These are phyloP conservation scores for Eonycteris spelaea DNA, from an alignment of 2,113 vertebrate species.

Conservation along the genomic window DNA sequence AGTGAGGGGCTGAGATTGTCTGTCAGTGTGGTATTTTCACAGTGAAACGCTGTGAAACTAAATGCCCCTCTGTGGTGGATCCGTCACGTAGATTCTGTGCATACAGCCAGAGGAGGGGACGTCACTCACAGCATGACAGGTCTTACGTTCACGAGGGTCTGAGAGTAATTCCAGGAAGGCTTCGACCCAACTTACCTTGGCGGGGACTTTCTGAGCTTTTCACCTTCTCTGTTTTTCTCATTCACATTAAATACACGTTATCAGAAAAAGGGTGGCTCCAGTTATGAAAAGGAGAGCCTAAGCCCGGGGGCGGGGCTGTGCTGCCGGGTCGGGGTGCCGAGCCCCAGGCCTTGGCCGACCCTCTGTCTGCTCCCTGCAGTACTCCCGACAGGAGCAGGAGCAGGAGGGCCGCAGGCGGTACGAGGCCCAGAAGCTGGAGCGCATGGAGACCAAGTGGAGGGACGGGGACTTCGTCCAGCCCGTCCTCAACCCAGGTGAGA, in stretches of 20 bases:
- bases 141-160: rapidly evolving
- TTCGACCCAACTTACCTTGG: not conserved
- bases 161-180: not conserved
- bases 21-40: not conserved
- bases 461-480: slow-evolving; percentile 84
- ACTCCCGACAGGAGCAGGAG: slow-evolving; percentile 85
- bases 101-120: not conserved
- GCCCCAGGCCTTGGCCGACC: not conserved
- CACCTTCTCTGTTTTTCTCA: not conserved
- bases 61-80: rapidly evolving
- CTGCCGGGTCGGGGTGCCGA: rapidly evolving
- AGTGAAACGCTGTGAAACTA: not conserved
- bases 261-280: not conserved
- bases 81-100: rapidly evolving
- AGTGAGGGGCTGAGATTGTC: not conserved
- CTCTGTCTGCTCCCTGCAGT: slow-evolving; percentile 78
- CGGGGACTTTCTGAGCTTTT: rapidly evolving
- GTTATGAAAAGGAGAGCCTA: not conserved
- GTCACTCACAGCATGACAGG: rapidly evolving
- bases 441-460: slow-evolving; percentile 89
- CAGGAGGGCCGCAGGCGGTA: slow-evolving; percentile 93
- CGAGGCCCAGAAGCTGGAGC: slow-evolving; percentile 91
- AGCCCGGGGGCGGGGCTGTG: rapidly evolving
- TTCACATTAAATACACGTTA: rapidly evolving
- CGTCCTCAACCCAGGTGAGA: slow-evolving; percentile 86